Evolutionary conservation across 2,888 invertebrate species (phyloP), one percentile per base, ranked within the genome.

Genomic region (Chrysotoxum bicinctum): DNA sequence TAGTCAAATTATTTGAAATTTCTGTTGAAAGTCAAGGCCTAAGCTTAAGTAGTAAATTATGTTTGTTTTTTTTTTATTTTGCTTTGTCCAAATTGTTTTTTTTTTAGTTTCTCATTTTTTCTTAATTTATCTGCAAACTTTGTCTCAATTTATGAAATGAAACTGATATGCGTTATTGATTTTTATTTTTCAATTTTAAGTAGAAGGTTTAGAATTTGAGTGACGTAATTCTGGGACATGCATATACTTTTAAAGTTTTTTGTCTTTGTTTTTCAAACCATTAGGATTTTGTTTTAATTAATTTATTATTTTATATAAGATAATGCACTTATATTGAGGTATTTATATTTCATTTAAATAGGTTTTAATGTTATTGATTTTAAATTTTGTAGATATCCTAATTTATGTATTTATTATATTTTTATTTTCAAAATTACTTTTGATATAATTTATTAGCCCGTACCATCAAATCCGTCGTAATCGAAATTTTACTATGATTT

Each of bases 271-370:
- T 14, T n/a, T 52, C 48, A 26, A 62, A 64, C 62, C 80, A 80
- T 75, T 75, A 43, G 52, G 45, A 54, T 48, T 56, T 73, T 54
- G 5, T 32, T 35, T 50, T 72, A 62, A 40, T 74, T 74, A 56
- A 62, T 72, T 76, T 76, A 56, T 75, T 75, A 68, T 76, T 60
- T 85, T 87, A 87, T 89, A 88, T 88, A 89, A 89, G 89, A 89
- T 89, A 89, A 89, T 89, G 89, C 89, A 89, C 89, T 89, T 89
- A 89, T 89, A 89, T 88, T 89, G 89, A 89, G 89, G 89, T 89
- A 89, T 89, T 89, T 88, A 89, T 88, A 78, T 82, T 89, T 88
- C 88, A 87, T 88, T 66, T 88, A 76, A 84, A 87, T 88, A 82
- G 87, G 80, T 77, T 88, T 85, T 88, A 12, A 66, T 73, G 45